A percentile compares a stretch with the other conserved stretches of the same genome.
phyloP scores from a whole-genome alignment of 2,113 vertebrate genomes.

The Arenaria interpres region DNA sequence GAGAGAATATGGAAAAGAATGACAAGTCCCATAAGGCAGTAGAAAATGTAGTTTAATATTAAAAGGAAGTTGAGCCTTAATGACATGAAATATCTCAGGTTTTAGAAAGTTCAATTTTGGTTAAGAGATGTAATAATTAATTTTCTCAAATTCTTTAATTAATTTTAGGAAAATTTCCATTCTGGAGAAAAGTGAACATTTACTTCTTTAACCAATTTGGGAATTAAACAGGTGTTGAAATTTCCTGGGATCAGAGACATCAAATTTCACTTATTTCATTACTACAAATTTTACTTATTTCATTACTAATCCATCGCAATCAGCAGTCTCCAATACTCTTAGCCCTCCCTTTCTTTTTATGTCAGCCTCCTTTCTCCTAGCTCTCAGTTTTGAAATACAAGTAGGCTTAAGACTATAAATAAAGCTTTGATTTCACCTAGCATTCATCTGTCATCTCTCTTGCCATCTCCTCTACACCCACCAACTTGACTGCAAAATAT shows the following conservation, averaged over 20 bases:
- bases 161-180: not conserved
- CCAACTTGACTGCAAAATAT: constrained; percentile 6
- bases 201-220: not conserved
- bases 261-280: not conserved
- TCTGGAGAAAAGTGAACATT: not conserved
- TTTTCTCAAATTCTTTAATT: not conserved
- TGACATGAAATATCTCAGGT: not conserved
- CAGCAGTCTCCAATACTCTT: not conserved
- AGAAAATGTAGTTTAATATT: not conserved
- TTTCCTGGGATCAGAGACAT: not conserved
- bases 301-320: not conserved
- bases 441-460: constrained; percentile 27
- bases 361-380: not conserved
- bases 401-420: constrained; percentile 26
- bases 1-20: not conserved
- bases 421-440: constrained; percentile 44
- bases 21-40: not conserved
- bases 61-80: not conserved
- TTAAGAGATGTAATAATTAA: not conserved
- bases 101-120: not conserved
- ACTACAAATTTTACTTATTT: not conserved
- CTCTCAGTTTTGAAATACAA: constrained; percentile 8
- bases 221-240: not conserved
- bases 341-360: not conserved
- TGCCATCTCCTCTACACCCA: constrained; percentile 28